Evolutionary conservation across 1,140 invertebrate species (phyloP).

Genomic region (Neodiprion fabricii): DNA sequence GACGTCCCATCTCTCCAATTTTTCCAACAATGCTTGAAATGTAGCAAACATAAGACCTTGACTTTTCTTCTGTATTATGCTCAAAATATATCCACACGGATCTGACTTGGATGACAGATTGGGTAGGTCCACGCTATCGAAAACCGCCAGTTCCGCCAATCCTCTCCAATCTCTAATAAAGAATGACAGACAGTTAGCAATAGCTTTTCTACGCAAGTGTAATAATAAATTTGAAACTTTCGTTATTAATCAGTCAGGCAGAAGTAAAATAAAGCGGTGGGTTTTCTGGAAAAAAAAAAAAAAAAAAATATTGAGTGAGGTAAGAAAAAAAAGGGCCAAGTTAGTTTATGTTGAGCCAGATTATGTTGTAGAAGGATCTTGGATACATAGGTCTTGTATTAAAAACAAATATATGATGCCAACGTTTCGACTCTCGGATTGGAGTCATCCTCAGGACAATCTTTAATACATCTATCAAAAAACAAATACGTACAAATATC

Average conservation of each 20-base stretch:
- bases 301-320: no score
- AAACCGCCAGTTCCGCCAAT: conserved; percentile 63
- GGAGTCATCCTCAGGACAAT: no score
- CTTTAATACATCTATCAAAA: no score
- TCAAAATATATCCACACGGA: conserved; percentile 63
- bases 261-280: neutral
- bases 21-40: conserved; percentile 62
- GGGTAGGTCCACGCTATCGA: conserved; percentile 58
- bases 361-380: no score
- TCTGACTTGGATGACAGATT: conserved; percentile 58
- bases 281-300: no score
- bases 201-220: neutral
- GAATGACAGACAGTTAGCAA: conserved; percentile 26
- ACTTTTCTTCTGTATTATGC: conserved; percentile 56
- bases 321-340: no score
- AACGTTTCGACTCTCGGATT: no score
- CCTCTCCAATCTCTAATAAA: conserved; percentile 71
- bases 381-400: no score
- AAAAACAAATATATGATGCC: no score
- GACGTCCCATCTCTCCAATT: conserved; percentile 73
- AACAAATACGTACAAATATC: no score
- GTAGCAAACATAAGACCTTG: conserved; percentile 58
- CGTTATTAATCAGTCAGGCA: neutral
- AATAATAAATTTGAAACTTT: neutral
- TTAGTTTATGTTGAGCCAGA: no score